phyloP scores from a whole-genome alignment of 2,888 invertebrate species.

The Biston betularia region DNA sequence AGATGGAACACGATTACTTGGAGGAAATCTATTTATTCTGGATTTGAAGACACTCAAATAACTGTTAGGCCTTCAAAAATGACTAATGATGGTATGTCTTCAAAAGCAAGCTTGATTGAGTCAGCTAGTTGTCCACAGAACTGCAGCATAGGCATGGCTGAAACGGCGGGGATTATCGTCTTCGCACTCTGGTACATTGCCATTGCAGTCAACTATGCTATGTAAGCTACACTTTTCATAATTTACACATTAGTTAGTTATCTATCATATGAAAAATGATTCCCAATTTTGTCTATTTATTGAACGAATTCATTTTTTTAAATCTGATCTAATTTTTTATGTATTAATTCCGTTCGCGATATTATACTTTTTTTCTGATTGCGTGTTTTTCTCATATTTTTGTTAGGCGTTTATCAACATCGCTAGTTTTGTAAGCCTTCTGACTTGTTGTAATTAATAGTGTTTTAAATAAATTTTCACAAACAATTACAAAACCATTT shows the following conservation, averaged over 20 bases:
- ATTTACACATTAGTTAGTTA: no score
- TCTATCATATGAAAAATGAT: neutral
- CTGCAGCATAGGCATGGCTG: constrained; percentile 46
- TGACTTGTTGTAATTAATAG: no score
- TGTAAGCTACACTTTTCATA: constrained; percentile 57
- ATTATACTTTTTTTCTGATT: no score
- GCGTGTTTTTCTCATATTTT: neutral
- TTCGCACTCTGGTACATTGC: constrained; percentile 74
- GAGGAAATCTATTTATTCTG: no score
- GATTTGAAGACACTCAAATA: no score
- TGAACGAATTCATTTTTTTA: neutral
- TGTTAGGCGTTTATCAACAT: neutral
- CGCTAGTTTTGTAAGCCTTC: no score
- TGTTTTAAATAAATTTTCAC: neutral
- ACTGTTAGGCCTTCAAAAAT: no score
- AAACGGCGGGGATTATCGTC: constrained; percentile 61
- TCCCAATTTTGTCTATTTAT: neutral
- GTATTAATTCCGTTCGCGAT: no score
- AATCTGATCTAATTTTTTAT: neutral
- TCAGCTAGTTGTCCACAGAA: constrained; percentile 37
- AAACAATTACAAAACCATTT: no score
- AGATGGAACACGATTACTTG: no score
- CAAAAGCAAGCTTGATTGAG: neutral
- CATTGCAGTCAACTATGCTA: constrained; percentile 63
- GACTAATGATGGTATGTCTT: neutral